phyloP scores from a whole-genome alignment of 2,797 vertebrate genomes.

The Sphaeramia orbicularis region DNA sequence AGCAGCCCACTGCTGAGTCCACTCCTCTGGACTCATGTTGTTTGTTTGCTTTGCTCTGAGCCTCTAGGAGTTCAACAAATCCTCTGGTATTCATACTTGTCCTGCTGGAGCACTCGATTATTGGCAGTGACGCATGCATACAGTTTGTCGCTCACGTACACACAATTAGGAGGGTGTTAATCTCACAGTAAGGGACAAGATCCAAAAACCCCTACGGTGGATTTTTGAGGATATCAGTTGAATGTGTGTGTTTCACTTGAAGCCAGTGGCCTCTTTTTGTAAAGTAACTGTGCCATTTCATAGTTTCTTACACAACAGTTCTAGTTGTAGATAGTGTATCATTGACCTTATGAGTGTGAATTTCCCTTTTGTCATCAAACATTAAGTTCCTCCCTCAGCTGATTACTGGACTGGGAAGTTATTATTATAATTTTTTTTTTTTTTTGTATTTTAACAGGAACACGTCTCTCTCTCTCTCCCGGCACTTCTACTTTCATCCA shows the following conservation, averaged over 20 bases:
- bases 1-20: neutral
- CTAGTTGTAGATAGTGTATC: conserved; percentile 15
- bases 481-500: conserved; percentile 24
- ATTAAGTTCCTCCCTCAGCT: conserved; percentile 44
- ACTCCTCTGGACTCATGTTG: conserved; percentile 36
- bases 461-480: conserved; percentile 1
- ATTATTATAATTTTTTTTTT: too few species aligned
- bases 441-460: conserved; percentile 7
- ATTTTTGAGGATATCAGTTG: conserved; percentile 10
- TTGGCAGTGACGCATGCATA: conserved; percentile 66
- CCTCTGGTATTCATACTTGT: conserved; percentile 62
- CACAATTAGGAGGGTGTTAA: conserved; percentile 64
- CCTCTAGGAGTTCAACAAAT: conserved; percentile 52
- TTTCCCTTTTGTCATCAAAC: conserved; percentile 55
- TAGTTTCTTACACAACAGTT: conserved; percentile 19
- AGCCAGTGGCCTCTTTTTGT: conserved; percentile 3
- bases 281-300: conserved; percentile 3
- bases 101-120: conserved; percentile 52
- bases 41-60: conserved; percentile 67
- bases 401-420: conserved; percentile 15
- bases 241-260: conserved; percentile 17
- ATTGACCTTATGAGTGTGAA: conserved; percentile 36
- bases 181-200: conserved; percentile 38
- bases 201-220: conserved; percentile 32
- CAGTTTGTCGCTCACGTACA: conserved; percentile 67